Conservation (phyloP, 1,140 invertebrate species). For the Laupala kohalensis region DNA sequence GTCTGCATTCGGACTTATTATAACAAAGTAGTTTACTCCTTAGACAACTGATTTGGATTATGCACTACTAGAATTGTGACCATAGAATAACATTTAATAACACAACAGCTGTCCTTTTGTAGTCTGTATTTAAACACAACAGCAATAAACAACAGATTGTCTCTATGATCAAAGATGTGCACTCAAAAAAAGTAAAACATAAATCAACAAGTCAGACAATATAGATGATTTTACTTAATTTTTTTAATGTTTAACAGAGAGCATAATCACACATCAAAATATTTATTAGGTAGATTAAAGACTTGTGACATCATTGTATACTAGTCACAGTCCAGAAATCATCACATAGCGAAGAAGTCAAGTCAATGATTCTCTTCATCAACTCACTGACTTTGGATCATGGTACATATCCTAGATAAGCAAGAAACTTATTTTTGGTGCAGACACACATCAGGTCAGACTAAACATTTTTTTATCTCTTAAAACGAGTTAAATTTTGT, state of each 20-base stretch:
- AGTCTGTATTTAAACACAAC: not conserved
- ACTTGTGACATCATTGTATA: not conserved
- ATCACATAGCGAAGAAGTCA: not conserved
- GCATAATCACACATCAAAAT: not conserved
- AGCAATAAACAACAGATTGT: not conserved
- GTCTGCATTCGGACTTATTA: not conserved
- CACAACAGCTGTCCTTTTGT: slow-evolving; percentile 6
- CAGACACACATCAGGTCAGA: not conserved
- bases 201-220: too few species aligned
- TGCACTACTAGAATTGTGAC: slow-evolving; percentile 4
- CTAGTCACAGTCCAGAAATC: not conserved
- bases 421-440: not conserved
- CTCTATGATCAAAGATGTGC: not conserved
- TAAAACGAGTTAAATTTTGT: slow-evolving; percentile 3
- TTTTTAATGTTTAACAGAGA: slow-evolving; percentile 3
- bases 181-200: not conserved
- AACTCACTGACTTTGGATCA: not conserved
- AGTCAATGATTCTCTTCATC: not conserved
- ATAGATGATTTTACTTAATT: not conserved
- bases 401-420: not conserved
- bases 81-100: slow-evolving; percentile 12
- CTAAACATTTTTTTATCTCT: not conserved
- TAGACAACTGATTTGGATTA: not conserved
- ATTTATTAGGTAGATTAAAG: too few species aligned
- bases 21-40: not conserved